Percentiles rank a stretch among this genome's conserved stretches.
Evolutionary conservation across 2,888 invertebrate species (phyloP).

Genomic region (Scaptomyza cyrtandrae): DNA sequence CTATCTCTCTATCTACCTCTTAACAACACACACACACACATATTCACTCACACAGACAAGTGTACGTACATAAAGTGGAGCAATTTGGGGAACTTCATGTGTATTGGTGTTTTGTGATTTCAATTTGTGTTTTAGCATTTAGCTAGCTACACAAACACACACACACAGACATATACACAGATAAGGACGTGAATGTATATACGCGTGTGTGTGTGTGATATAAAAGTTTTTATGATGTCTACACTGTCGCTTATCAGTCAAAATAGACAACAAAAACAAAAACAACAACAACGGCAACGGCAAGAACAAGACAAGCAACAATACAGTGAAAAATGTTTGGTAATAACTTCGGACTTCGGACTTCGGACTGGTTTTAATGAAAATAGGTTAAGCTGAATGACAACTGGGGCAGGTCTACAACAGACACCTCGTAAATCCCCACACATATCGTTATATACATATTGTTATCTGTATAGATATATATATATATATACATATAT

Average conservation of each 20-base stretch:
- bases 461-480: constrained; percentile 1
- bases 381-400: constrained; percentile 57
- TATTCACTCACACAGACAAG: constrained; percentile 24
- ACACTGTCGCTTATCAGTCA: constrained; percentile 71
- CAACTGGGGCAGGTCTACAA: constrained; percentile 50
- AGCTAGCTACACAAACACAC: constrained; percentile 42
- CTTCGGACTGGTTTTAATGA: constrained; percentile 56
- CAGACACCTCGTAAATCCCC: constrained; percentile 2
- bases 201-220: constrained; percentile 15
- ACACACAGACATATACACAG: not conserved
- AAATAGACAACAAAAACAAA: constrained; percentile 38
- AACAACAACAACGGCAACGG: constrained; percentile 25
- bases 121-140: constrained; percentile 66
- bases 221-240: constrained; percentile 73
- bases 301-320: not conserved
- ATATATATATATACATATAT: not conserved
- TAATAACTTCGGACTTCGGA: constrained; percentile 46
- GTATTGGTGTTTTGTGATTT: constrained; percentile 64
- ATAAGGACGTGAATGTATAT: not conserved
- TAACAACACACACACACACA: constrained; percentile 39
- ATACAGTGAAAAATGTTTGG: constrained; percentile 42
- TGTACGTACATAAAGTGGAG: constrained; percentile 58
- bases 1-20: too few relatives aligned
- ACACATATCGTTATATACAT: constrained; percentile 2
- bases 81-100: constrained; percentile 68